Evolutionary conservation across 2,797 vertebrate genomes (phyloP), one percentile per base, ranked within the genome.

Genomic region (Schizopygopsis pylzovi): DNA sequence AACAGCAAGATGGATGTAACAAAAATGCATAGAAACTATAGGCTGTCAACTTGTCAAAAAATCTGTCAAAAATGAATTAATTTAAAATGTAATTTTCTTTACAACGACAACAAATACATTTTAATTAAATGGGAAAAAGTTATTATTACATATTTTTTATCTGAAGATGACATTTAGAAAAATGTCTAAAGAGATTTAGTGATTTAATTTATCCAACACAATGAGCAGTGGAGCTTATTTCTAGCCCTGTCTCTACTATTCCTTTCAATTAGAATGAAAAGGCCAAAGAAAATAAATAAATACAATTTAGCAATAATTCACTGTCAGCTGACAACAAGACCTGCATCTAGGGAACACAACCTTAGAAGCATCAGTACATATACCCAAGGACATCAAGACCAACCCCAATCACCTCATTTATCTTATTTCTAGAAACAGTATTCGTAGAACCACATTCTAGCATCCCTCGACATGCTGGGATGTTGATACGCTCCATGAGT

Each of bases 371-470:
- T 61, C 70, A 47, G 11, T 15, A 5, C 37, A 75, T 61, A 45
- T 15, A 61, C 22, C 22, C 54, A 83, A 63, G 22, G 41, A 49
- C 54, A 79, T 71, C 13, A 15, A 4, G 28, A 77, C 49, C 39
- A 71, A 80, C 39, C 56, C 67, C 10, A 15, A 68, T 67, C 20
- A 22, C 49, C 25, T 47, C 16, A 65, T 80, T 84, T 65, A 65
- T 65, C 54, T 39, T 39, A 28, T 83, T 83, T 77, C 41, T 45
- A 39, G 4, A 87, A 81, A 84, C 70, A 41, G 43, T 43, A 52
- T 77, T 65, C 49, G 1, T 15, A 84, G 18, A 83, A 16, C 45
- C 41, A 68, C 28, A 83, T 37, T 79, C 20, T 10, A 70, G 22
- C 43, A 59, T 71, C 25, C 49, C 61, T 80, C 39, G 37, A 6